Base-by-base conservation (phyloP, 2,888 invertebrate genomes). In the Malthinus flaveolus region DNA sequence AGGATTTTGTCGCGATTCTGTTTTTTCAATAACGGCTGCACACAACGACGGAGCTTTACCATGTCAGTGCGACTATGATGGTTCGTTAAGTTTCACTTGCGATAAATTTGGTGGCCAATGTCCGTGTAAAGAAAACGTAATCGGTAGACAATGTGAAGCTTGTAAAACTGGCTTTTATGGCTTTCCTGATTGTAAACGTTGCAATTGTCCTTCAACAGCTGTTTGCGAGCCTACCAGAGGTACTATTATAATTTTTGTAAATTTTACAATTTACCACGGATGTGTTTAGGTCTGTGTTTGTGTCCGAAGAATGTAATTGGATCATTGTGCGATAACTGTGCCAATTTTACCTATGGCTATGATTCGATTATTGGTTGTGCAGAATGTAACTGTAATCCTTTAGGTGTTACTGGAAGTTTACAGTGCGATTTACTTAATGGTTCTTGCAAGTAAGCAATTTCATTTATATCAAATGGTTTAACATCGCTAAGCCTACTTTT, bases 101-200 rank as follows among this genome's bases (percentile, higher is more conserved):
- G 89, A 91, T 62, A 85, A 88, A 35, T 97, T 96, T 75, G 99
- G 99, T 0, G 99, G 99, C 0, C 97, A 98, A 77, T 99, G 99
- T 76, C 86, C 87, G 3, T 99, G 99, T 78, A 89, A 89, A 71
- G 85, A 89, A 0, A 91, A 98, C 76, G 91, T 99, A 1, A 96
- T 99, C 65, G 98, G 98, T 1, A 83, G 97, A 32, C 87, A 85
- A 0, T 95, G 87, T 71, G 88, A 88, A 50, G 84, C 86, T 3
- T 95, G 95, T 76, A 85, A 88, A 61, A 93, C 95, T 0, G 97
- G 97, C 0, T 97, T 87, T 79, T 99, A 89, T 73, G 97, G 96
- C 0, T 99, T 97, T 78, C 99, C 99, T 0, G 87, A 95, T 71
- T 99, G 99, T 78, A 86, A 86, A 71, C 88, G 89, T 0, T 96